Evolutionary conservation across 2,113 vertebrate species (phyloP).

Genomic region (Microcebus ravelobensis): DNA sequence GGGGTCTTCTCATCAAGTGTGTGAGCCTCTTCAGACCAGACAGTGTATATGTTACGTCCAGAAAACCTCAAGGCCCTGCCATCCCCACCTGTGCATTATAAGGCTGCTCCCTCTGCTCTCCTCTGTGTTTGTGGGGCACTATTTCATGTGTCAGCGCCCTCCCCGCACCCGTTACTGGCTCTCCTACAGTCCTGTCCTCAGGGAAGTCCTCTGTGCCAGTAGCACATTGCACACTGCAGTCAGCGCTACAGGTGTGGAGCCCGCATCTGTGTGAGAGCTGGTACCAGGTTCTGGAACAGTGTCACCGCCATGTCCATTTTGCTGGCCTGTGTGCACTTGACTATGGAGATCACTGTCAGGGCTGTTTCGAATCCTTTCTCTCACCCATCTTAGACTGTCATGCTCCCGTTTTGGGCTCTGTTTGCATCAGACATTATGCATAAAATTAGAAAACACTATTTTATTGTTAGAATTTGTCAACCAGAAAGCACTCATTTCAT

Average conservation of each 20-base stretch:
- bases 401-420: no score
- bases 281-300: neutral
- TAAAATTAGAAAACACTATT: neutral
- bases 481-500: neutral
- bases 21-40: neutral
- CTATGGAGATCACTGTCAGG: neutral
- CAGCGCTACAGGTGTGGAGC: neutral
- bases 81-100: rapidly evolving
- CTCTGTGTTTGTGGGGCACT: neutral
- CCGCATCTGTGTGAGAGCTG: no score
- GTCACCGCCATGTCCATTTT: rapidly evolving
- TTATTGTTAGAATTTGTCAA: neutral
- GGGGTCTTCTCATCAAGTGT: neutral
- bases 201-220: neutral
- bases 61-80: neutral
- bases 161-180: neutral
- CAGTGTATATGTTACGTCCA: rapidly evolving
- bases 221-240: neutral
- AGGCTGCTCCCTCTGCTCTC: neutral
- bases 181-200: neutral
- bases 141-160: neutral
- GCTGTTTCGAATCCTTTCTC: neutral
- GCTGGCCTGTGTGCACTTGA: neutral
- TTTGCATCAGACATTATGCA: neutral
- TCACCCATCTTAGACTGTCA: neutral